phyloP scores from a whole-genome alignment of 2,888 invertebrate species.

The Aporophyla lueneburgensis region DNA sequence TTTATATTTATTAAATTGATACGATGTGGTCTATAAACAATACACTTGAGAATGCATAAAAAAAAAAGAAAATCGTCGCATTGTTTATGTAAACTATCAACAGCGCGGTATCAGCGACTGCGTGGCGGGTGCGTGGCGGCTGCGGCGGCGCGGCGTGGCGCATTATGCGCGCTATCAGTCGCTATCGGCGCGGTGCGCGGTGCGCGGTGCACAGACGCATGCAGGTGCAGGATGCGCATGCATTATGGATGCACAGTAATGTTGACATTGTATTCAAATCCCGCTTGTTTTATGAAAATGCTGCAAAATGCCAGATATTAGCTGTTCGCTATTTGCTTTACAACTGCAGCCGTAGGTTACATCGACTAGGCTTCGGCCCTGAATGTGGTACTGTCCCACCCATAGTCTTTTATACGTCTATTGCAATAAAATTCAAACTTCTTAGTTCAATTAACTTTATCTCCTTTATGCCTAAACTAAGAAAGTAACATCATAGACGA shows the following conservation, averaged over 20 bases:
- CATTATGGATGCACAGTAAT: conserved; percentile 66
- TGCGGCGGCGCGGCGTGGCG: conserved; percentile 14
- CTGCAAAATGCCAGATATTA: conserved; percentile 56
- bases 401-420: background rate
- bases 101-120: background rate
- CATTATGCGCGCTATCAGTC: conserved; percentile 56
- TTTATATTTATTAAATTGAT: conserved; percentile 4
- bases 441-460: background rate
- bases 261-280: conserved; percentile 70
- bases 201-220: conserved; percentile 48
- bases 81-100: conserved; percentile 25
- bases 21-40: conserved; percentile 2
- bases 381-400: background rate
- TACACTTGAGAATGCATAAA: background rate
- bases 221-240: conserved; percentile 60
- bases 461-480: background rate
- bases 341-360: conserved; percentile 13
- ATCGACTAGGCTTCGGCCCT: background rate
- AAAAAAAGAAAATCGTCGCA: conserved; percentile 18
- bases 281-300: conserved; percentile 63
- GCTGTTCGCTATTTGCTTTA: conserved; percentile 48
- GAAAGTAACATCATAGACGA: background rate
- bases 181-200: conserved; percentile 54
- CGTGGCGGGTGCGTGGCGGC: conserved; percentile 12
- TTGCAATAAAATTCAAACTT: background rate